Evolutionary conservation across 2,888 invertebrate genomes (phyloP).

Genomic region (Tanytarsus gracilentus): DNA sequence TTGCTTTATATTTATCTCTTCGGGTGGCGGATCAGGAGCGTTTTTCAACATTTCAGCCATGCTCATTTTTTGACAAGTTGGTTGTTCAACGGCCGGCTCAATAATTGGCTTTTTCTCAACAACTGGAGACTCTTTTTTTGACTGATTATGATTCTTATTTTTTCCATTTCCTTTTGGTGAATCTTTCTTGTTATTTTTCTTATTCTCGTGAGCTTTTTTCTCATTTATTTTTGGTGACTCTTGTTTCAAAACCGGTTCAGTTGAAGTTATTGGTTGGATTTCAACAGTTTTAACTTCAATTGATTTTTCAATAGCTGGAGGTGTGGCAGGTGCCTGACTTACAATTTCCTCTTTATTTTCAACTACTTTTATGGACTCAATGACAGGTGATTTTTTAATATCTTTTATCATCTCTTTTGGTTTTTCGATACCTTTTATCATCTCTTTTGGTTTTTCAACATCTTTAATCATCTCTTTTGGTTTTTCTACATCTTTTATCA

Average conservation of each 20-base stretch:
- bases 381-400: no score
- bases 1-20: not conserved
- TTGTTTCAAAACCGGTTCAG: not conserved
- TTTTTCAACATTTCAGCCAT: slow-evolving; percentile 22
- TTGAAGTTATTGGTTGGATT: not conserved
- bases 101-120: not conserved
- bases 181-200: not conserved
- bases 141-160: not conserved
- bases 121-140: not conserved
- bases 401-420: no score
- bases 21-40: slow-evolving; percentile 13
- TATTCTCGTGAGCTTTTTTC: not conserved
- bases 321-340: not conserved
- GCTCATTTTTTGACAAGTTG: slow-evolving; percentile 1
- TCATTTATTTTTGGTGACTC: not conserved
- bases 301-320: not conserved
- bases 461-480: no score
- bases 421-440: no score
- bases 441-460: no score
- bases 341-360: not conserved
- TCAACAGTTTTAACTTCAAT: not conserved
- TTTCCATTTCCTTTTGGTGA: not conserved
- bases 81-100: not conserved
- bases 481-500: no score
- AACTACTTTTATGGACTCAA: no score